Conservation (phyloP, 2,888 invertebrate genomes). For the Campopleginae sp. region DNA sequence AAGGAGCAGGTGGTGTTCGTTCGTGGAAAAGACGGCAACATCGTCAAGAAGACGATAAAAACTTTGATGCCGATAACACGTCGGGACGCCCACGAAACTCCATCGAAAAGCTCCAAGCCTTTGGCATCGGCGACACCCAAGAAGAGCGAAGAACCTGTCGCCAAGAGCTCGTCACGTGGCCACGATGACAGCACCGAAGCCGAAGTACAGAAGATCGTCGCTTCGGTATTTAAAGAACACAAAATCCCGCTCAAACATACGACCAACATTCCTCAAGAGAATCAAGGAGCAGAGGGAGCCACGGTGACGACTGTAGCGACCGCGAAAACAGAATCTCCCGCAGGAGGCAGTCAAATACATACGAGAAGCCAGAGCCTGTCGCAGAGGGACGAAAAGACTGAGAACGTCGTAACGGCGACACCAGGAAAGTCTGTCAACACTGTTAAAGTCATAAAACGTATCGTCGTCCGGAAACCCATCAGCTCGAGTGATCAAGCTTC, state of each 20-base stretch:
- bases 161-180: conserved; percentile 67
- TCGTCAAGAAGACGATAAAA: conserved; percentile 82
- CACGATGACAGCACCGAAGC: conserved; percentile 80
- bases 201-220: conserved; percentile 83
- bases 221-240: conserved; percentile 82
- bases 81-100: conserved; percentile 53
- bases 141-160: conserved; percentile 67
- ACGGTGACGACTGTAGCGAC: conserved; percentile 46
- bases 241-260: conserved; percentile 81
- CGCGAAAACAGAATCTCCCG: conserved; percentile 3
- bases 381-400: conserved; percentile 74
- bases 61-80: conserved; percentile 82
- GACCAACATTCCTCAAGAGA: conserved; percentile 73
- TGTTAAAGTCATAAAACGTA: conserved; percentile 82
- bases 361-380: conserved; percentile 57
- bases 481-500: conserved; percentile 67
- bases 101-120: conserved; percentile 35
- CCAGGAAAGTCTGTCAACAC: conserved; percentile 77
- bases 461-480: conserved; percentile 79
- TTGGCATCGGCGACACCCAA: conserved; percentile 52
- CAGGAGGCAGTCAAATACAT: conserved; percentile 37
- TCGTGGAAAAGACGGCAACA: conserved; percentile 81
- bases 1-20: conserved; percentile 81
- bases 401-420: conserved; percentile 39
- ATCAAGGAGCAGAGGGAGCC: conserved; percentile 18